A percentile compares a stretch with the other conserved stretches of the same genome.
Conservation (phyloP, 2,113 vertebrate genomes). For the Odocoileus virginianus region DNA sequence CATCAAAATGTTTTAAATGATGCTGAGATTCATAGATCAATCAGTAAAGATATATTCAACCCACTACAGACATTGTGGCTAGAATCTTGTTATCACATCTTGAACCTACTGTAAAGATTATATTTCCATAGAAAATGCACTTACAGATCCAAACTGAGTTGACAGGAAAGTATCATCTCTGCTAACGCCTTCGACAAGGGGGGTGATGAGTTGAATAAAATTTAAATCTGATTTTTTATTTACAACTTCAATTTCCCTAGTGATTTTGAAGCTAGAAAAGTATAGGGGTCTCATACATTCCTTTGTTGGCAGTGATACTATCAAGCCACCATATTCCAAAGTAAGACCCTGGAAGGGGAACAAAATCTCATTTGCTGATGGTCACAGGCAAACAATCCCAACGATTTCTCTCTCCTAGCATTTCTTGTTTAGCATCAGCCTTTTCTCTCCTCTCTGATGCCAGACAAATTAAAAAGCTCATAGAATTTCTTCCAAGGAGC, state of each 20-base stretch:
- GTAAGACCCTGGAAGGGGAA: background rate
- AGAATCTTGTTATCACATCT: background rate
- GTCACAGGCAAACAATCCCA: background rate
- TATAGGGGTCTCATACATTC: background rate
- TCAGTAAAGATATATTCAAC: background rate
- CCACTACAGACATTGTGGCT: background rate
- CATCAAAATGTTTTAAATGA: conserved; percentile 36
- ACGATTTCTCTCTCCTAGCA: background rate
- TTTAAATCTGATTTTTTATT: background rate
- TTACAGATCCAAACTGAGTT: background rate
- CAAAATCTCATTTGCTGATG: background rate
- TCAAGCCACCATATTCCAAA: background rate
- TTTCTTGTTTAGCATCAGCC: conserved; percentile 24
- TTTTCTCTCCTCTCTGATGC: background rate
- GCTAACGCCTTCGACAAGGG: background rate
- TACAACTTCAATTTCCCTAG: background rate
- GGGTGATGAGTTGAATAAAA: background rate
- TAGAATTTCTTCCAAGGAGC: background rate
- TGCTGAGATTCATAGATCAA: background rate
- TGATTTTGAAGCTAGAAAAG: background rate
- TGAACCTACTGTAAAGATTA: background rate
- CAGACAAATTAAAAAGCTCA: background rate
- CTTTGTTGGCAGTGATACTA: background rate
- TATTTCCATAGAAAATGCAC: background rate
- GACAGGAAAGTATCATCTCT: background rate